Conservation (phyloP, 2,888 invertebrate genomes). For the Eupeodes luniger region DNA sequence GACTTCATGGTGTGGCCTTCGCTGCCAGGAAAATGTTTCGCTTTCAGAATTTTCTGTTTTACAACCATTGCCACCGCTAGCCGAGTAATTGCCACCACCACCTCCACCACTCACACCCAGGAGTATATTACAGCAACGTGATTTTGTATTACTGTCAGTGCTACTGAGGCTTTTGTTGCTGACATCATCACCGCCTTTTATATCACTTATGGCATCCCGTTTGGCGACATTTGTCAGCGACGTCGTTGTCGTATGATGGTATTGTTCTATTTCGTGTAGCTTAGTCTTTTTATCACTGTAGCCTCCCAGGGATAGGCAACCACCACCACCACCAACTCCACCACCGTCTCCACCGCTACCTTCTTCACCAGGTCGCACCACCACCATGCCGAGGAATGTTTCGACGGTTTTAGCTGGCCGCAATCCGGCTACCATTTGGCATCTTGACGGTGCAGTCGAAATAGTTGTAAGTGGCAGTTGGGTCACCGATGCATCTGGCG, state of each 20-base stretch:
- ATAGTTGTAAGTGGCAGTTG: slow-evolving; percentile 83
- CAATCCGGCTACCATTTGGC: slow-evolving; percentile 79
- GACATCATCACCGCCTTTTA: slow-evolving; percentile 65
- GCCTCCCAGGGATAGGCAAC: slow-evolving; percentile 47
- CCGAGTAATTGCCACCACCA: background rate
- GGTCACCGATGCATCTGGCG: slow-evolving; percentile 77
- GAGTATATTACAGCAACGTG: slow-evolving; percentile 82
- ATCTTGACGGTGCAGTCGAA: slow-evolving; percentile 81
- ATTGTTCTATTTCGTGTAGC: slow-evolving; percentile 73
- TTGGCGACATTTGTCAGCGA: slow-evolving; percentile 58
- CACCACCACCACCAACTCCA: slow-evolving; percentile 44
- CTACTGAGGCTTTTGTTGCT: slow-evolving; percentile 79
- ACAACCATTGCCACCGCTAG: slow-evolving; percentile 19
- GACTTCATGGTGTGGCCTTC: slow-evolving; percentile 65
- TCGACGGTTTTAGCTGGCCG: slow-evolving; percentile 78
- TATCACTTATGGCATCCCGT: slow-evolving; percentile 45
- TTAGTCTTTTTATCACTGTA: slow-evolving; percentile 77
- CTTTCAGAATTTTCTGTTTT: slow-evolving; percentile 57
- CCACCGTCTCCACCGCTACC: slow-evolving; percentile 36
- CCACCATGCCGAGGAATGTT: slow-evolving; percentile 80
- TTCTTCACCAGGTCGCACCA: slow-evolving; percentile 29
- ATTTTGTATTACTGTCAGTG: slow-evolving; percentile 65
- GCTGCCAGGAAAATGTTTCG: slow-evolving; percentile 71
- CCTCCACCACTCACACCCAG: slow-evolving; percentile 67
- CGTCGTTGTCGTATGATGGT: slow-evolving; percentile 34